Evolutionary conservation across 2,113 vertebrate species (phyloP).

Genomic region (Stegostoma tigrinum): DNA sequence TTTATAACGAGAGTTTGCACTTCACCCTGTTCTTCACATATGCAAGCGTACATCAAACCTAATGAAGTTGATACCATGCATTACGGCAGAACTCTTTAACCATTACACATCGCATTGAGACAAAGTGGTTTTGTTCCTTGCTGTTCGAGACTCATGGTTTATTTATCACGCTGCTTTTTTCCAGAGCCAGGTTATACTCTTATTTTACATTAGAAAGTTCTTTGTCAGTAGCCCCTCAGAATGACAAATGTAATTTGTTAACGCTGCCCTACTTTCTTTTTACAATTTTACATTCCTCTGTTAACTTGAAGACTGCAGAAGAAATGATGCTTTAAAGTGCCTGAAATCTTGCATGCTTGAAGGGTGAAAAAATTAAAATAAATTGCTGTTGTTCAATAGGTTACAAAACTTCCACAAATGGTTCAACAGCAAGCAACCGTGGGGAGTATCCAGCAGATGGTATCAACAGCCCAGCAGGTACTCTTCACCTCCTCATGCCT

Average conservation of each 20-base stretch:
- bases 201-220: background rate
- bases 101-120: background rate
- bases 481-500: conserved; percentile 17
- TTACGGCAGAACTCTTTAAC: background rate
- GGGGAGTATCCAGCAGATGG: conserved; percentile 76
- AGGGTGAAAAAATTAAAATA: background rate
- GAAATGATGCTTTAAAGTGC: conserved; percentile 13
- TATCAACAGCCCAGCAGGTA: conserved; percentile 82
- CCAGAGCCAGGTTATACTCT: background rate
- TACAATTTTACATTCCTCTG: background rate
- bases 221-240: background rate
- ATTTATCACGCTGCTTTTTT: background rate
- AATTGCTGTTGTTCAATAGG: conserved; percentile 49
- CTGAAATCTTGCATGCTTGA: background rate
- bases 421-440: conserved; percentile 70
- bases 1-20: background rate
- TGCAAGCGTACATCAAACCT: background rate
- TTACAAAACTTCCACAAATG: conserved; percentile 75
- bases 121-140: background rate
- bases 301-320: background rate
- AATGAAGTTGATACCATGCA: background rate
- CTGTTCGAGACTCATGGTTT: background rate
- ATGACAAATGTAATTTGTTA: background rate
- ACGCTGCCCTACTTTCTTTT: background rate
- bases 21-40: background rate